Conservation (phyloP, 2,888 invertebrate species). For the Aquatica leii region DNA sequence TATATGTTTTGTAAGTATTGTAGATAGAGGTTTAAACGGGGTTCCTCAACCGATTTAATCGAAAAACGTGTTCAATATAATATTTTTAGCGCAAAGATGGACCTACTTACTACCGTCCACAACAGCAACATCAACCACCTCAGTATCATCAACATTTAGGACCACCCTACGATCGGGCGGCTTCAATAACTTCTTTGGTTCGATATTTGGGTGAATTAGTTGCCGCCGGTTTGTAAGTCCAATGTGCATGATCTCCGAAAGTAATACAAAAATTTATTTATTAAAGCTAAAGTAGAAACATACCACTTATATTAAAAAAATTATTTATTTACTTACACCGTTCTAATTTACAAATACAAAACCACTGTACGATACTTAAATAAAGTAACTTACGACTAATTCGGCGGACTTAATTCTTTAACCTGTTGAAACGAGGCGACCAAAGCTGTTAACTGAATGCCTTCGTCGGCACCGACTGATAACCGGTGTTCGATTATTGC, state of each 20-base stretch:
- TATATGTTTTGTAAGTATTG: slow-evolving; percentile 13
- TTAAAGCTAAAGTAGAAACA: slow-evolving; percentile 1
- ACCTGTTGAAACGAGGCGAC: slow-evolving; percentile 87
- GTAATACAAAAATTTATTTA: slow-evolving; percentile 1
- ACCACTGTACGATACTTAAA: neutral
- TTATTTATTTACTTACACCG: neutral
- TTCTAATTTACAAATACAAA: neutral
- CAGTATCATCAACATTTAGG: slow-evolving; percentile 55
- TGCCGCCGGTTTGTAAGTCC: neutral
- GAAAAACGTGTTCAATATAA: too few relatives aligned
- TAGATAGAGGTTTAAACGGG: too few relatives aligned
- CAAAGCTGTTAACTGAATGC: slow-evolving; percentile 87
- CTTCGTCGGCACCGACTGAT: slow-evolving; percentile 87
- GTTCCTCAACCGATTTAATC: too few relatives aligned
- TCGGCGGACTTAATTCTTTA: slow-evolving; percentile 65
- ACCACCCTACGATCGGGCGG: slow-evolving; percentile 64
- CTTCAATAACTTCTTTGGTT: slow-evolving; percentile 75
- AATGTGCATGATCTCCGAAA: slow-evolving; percentile 3
- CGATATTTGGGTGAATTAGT: slow-evolving; percentile 28
- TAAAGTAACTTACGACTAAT: slow-evolving; percentile 28
- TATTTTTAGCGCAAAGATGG: slow-evolving; percentile 72
- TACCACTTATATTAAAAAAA: slow-evolving; percentile 4
- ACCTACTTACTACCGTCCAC: slow-evolving; percentile 72
- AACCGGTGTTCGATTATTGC: slow-evolving; percentile 82
- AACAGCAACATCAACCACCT: slow-evolving; percentile 48